Evolutionary conservation across 2,113 vertebrate species (phyloP).

Genomic region (Emydocephalus ijimae): DNA sequence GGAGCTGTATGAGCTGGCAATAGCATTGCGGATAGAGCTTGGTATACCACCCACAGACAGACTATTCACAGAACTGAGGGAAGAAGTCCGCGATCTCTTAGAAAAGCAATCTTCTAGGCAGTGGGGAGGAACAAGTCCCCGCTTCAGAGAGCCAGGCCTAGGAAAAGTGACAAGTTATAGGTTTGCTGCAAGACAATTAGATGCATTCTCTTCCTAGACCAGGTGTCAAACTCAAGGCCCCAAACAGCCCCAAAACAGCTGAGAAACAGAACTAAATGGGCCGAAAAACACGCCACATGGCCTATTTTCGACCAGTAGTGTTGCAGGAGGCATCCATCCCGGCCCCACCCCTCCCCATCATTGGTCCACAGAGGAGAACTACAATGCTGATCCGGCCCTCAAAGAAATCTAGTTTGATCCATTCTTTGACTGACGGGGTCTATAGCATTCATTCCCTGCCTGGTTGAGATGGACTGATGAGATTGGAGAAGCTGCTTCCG

Average conservation of each 20-base stretch:
- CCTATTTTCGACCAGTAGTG: too few species aligned
- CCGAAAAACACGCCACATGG: too few species aligned
- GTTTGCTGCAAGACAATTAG: neutral
- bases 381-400: too few species aligned
- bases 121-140: constrained; percentile 66
- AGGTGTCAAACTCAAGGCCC: too few species aligned
- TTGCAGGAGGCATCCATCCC: too few species aligned
- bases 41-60: constrained; percentile 67
- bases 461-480: neutral
- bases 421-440: neutral
- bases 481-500: neutral
- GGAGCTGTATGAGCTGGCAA: constrained; percentile 94
- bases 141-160: constrained; percentile 87
- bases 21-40: constrained; percentile 83
- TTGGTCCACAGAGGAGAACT: too few species aligned
- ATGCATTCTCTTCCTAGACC: neutral
- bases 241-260: too few species aligned
- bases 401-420: too few species aligned
- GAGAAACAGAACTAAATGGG: too few species aligned
- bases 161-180: neutral
- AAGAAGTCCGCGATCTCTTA: constrained; percentile 88
- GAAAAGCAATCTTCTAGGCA: constrained; percentile 74
- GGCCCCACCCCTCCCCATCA: too few species aligned
- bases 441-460: neutral
- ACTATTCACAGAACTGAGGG: constrained; percentile 78